These are phyloP conservation scores for Trachelipus rathkii DNA, from an alignment of 1,140 invertebrate genomes.

Conservation along the genomic window DNA sequence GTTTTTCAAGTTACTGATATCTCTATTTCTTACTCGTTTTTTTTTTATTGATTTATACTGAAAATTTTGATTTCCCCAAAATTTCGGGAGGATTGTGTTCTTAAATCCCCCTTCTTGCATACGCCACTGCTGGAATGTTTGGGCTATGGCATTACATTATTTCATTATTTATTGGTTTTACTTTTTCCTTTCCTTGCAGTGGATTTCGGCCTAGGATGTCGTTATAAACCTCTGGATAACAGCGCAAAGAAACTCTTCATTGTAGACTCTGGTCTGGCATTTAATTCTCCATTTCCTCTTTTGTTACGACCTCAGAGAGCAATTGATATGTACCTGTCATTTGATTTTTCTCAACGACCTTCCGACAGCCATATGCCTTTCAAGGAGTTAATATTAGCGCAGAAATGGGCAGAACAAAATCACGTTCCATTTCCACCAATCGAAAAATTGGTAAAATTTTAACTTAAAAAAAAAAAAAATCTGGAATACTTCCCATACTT, in stretches of 20 bases:
- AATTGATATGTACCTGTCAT: constrained; percentile 54
- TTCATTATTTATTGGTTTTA: constrained; percentile 26
- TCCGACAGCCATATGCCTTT: constrained; percentile 52
- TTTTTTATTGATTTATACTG: no score
- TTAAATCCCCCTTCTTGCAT: no score
- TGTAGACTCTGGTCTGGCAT: constrained; percentile 55
- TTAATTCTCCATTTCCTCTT: constrained; percentile 56
- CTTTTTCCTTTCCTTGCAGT: constrained; percentile 27
- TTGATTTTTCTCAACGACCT: constrained; percentile 55
- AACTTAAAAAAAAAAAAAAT: no score
- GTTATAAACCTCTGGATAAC: constrained; percentile 48
- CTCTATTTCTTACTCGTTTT: no score
- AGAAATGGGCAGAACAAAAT: constrained; percentile 54
- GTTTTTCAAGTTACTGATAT: no score
- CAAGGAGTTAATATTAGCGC: constrained; percentile 54
- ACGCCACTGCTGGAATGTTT: no score
- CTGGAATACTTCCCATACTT: no score
- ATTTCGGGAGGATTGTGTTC: no score
- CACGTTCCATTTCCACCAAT: constrained; percentile 54
- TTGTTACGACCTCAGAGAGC: constrained; percentile 53
- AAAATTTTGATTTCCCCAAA: no score
- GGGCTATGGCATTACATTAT: background rate
- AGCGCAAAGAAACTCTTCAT: constrained; percentile 53
- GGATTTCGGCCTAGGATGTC: constrained; percentile 35
- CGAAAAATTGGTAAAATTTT: constrained; percentile 48